A percentile compares a stretch with the other conserved stretches of the same genome.
Evolutionary conservation across 2,888 invertebrate genomes (phyloP).

Genomic region (Homarus gammarus): DNA sequence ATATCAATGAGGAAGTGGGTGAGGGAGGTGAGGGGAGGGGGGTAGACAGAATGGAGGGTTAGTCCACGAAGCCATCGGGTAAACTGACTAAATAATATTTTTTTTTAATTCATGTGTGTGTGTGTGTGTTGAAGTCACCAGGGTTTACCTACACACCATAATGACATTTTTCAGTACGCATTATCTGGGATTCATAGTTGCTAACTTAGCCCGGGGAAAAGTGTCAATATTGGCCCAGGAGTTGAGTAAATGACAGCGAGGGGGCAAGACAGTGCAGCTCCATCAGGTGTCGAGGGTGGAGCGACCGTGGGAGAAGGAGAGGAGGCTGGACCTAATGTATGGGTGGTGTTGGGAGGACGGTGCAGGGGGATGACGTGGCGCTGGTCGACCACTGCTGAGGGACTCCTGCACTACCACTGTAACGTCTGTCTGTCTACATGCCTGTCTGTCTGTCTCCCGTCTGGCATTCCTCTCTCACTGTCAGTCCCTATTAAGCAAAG

Average conservation of each 20-base stretch:
- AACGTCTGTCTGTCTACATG: no score
- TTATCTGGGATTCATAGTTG: slow-evolving; percentile 22
- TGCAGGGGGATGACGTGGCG: background rate
- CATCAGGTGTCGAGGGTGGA: background rate
- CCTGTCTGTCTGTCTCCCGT: no score
- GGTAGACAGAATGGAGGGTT: no score
- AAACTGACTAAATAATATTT: no score
- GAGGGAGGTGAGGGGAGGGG: no score
- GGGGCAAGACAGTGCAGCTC: slow-evolving; percentile 15
- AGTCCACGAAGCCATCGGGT: no score
- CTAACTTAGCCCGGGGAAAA: slow-evolving; percentile 37
- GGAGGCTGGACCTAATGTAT: background rate
- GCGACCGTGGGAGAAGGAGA: background rate
- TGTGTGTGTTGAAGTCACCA: background rate
- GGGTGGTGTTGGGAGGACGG: background rate
- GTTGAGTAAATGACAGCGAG: slow-evolving; percentile 39
- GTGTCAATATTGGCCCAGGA: slow-evolving; percentile 52
- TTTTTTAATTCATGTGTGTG: slow-evolving; percentile 7
- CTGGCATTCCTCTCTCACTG: no score
- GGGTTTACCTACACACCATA: background rate
- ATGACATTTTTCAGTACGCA: background rate
- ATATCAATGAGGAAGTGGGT: no score
- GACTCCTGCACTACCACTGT: background rate
- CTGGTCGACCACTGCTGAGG: background rate
- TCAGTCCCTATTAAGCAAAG: no score